Conservation (phyloP, 1,140 invertebrate species). For the Aculops lycopersici region DNA sequence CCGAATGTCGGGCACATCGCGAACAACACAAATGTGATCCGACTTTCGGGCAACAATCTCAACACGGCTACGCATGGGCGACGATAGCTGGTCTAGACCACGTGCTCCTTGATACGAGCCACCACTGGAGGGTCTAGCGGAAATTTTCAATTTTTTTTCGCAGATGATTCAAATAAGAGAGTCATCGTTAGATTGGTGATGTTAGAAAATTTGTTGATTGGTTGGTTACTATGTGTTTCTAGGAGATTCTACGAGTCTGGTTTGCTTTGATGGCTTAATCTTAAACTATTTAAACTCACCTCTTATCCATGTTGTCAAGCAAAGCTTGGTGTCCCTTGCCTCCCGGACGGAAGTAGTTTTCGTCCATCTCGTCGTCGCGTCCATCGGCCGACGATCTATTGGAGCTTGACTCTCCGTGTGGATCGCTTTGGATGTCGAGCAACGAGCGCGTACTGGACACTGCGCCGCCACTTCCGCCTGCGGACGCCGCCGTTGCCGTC, state of each 20-base stretch:
- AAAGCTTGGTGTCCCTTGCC: not conserved
- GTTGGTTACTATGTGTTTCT: too few relatives aligned
- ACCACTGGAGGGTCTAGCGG: too few relatives aligned
- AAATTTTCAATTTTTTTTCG: too few relatives aligned
- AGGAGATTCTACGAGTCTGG: too few relatives aligned
- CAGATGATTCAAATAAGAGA: too few relatives aligned
- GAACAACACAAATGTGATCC: not conserved
- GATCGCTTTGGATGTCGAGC: too few relatives aligned
- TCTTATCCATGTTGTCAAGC: not conserved
- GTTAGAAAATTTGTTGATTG: too few relatives aligned
- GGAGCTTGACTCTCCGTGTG: not conserved
- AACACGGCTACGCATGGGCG: not conserved
- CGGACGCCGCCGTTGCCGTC: not conserved
- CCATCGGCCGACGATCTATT: not conserved
- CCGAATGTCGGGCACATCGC: not conserved
- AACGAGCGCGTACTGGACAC: not conserved
- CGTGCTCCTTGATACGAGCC: too few relatives aligned
- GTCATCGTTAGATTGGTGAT: too few relatives aligned
- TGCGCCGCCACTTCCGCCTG: too few relatives aligned
- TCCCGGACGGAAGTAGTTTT: not conserved
- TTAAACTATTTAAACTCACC: too few relatives aligned
- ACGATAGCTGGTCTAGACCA: not conserved
- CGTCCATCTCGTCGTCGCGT: not conserved
- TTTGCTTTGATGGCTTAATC: too few relatives aligned
- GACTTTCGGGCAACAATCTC: not conserved